Evolutionary conservation across 2,797 vertebrate species (phyloP).

Genomic region (Acrocephalus scirpaceus): DNA sequence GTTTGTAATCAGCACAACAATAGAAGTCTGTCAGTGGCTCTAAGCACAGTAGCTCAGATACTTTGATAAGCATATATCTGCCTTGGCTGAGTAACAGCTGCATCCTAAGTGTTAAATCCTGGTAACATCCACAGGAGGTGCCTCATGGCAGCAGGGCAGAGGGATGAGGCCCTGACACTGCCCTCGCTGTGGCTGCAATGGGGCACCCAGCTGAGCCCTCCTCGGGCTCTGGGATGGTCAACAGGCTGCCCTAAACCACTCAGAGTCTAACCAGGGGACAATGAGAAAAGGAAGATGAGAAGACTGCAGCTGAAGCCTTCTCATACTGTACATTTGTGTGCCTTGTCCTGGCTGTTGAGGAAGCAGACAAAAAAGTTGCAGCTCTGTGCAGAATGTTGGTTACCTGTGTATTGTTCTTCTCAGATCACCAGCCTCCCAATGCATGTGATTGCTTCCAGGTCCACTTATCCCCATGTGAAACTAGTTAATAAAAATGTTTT

Average conservation of each 20-base stretch:
- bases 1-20: not conserved
- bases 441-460: not conserved
- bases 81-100: not conserved
- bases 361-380: not conserved
- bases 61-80: constrained; percentile 1
- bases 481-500: not conserved
- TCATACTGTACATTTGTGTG: too few relatives aligned
- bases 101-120: not conserved
- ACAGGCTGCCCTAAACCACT: not conserved
- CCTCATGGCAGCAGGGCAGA: not conserved
- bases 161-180: rapidly evolving
- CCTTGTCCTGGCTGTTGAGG: not conserved
- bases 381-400: not conserved
- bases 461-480: not conserved
- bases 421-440: not conserved
- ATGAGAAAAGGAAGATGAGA: not conserved
- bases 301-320: not conserved
- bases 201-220: not conserved
- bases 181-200: not conserved
- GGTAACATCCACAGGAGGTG: not conserved
- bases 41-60: constrained; percentile 12
- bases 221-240: not conserved
- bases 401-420: not conserved
- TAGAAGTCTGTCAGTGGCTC: not conserved
- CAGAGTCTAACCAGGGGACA: rapidly evolving